Evolutionary conservation across 2,797 vertebrate species (phyloP).

Genomic region (Philypnodon macrostomus): DNA sequence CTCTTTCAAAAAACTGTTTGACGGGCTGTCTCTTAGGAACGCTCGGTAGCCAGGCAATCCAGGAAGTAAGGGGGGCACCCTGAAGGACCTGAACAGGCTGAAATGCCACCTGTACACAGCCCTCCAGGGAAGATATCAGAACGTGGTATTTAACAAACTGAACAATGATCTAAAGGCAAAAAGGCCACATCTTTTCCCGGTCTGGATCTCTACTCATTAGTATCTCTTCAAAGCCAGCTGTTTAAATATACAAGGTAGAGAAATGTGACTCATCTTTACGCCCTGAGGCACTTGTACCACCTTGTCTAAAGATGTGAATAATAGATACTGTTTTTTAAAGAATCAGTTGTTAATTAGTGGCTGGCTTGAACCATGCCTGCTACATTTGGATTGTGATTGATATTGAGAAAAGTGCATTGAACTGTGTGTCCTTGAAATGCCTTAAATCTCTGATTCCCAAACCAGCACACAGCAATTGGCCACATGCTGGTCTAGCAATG

Average conservation of each 20-base stretch:
- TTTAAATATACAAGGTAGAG: slow-evolving; percentile 27
- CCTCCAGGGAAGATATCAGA: slow-evolving; percentile 35
- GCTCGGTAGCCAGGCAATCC: slow-evolving; percentile 26
- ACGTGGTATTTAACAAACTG: slow-evolving; percentile 20
- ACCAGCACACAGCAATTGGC: no score
- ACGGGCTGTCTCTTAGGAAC: slow-evolving; percentile 42
- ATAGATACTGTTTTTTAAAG: slow-evolving; percentile 27
- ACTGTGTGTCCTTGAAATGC: slow-evolving; percentile 20
- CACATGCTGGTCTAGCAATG: no score
- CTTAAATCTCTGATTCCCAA: no score
- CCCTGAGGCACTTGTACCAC: slow-evolving; percentile 37
- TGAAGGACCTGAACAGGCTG: slow-evolving; percentile 8
- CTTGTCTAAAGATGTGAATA: slow-evolving; percentile 46
- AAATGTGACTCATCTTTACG: slow-evolving; percentile 33
- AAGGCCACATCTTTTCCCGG: slow-evolving; percentile 37
- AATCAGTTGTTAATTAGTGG: slow-evolving; percentile 36
- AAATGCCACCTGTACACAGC: slow-evolving; percentile 15
- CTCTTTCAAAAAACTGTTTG: slow-evolving; percentile 38
- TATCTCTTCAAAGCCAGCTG: slow-evolving; percentile 29
- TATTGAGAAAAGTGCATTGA: slow-evolving; percentile 9
- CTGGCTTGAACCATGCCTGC: slow-evolving; percentile 4
- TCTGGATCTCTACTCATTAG: slow-evolving; percentile 52
- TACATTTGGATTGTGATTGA: slow-evolving; percentile 1
- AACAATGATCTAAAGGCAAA: slow-evolving; percentile 32
- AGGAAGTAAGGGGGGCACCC: slow-evolving; percentile 8